Conservation (phyloP, 2,888 invertebrate genomes). For the Anarsia innoxiella region DNA sequence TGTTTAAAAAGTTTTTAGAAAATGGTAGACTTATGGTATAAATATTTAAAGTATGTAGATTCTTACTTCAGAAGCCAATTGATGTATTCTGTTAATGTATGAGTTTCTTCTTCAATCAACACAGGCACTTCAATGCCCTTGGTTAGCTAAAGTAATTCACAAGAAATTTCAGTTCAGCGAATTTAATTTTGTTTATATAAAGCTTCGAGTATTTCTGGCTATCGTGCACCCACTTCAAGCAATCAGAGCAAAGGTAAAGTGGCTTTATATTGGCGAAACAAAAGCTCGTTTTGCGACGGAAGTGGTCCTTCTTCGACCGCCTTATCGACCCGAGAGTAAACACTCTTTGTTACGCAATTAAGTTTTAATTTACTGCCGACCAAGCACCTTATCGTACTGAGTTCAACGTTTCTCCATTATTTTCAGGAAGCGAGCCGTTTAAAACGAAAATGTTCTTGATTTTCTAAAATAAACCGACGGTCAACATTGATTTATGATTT, state of each 20-base stretch:
- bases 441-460: conserved; percentile 26
- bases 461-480: conserved; percentile 19
- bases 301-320: conserved; percentile 28
- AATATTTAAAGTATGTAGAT: no score
- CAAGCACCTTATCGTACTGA: conserved; percentile 29
- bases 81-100: no score
- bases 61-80: no score
- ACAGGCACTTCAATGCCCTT: no score
- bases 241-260: conserved; percentile 28
- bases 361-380: conserved; percentile 41
- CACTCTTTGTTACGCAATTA: conserved; percentile 51
- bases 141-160: no score
- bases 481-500: conserved; percentile 15
- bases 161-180: no score
- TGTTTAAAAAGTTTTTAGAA: no score
- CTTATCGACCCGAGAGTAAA: conserved; percentile 41
- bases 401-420: conserved; percentile 34
- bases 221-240: conserved; percentile 12
- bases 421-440: conserved; percentile 35
- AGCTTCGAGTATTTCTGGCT: no score
- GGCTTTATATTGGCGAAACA: conserved; percentile 20
- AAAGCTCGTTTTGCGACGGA: conserved; percentile 32
- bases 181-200: no score
- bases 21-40: no score
- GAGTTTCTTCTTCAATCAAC: no score